These are phyloP conservation scores for Hartigia nigra DNA, from an alignment of 2,888 invertebrate genomes.

Conservation along the genomic window DNA sequence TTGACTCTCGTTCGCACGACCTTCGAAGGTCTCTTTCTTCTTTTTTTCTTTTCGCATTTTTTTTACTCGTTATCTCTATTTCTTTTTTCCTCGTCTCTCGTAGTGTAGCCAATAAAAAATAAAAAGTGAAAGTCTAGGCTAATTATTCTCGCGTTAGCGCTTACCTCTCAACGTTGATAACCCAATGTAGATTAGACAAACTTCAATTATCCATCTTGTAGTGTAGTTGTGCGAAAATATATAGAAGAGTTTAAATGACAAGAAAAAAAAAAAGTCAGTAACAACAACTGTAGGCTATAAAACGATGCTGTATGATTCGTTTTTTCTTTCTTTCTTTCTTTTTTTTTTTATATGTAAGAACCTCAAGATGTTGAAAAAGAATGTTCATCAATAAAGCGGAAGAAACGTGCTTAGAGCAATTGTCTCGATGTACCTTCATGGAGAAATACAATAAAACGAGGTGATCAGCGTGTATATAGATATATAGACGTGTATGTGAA, in stretches of 20 bases:
- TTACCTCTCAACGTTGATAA: background rate
- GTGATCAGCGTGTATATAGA: background rate
- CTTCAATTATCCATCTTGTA: background rate
- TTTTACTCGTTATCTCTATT: background rate
- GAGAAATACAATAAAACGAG: slow-evolving; percentile 30
- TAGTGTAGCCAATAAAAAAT: background rate
- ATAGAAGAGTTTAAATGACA: slow-evolving; percentile 3
- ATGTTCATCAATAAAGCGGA: slow-evolving; percentile 56
- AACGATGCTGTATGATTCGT: slow-evolving; percentile 47
- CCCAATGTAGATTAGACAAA: background rate
- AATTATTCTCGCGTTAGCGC: background rate
- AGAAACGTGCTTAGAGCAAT: slow-evolving; percentile 29
- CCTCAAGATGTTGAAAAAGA: slow-evolving; percentile 53
- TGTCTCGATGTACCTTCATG: slow-evolving; percentile 3
- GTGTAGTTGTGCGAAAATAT: background rate
- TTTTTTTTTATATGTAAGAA: slow-evolving; percentile 56
- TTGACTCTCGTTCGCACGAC: background rate
- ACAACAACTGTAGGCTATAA: slow-evolving; percentile 40
- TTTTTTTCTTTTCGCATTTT: background rate
- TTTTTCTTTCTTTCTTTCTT: slow-evolving; percentile 49
- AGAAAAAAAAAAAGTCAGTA: background rate
- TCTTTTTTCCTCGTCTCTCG: background rate
- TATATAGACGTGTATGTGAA: background rate
- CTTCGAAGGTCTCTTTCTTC: background rate
- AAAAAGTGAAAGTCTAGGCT: background rate